Evolutionary conservation across 2,797 vertebrate genomes (phyloP).

Genomic region (Gymnothorax javanicus): DNA sequence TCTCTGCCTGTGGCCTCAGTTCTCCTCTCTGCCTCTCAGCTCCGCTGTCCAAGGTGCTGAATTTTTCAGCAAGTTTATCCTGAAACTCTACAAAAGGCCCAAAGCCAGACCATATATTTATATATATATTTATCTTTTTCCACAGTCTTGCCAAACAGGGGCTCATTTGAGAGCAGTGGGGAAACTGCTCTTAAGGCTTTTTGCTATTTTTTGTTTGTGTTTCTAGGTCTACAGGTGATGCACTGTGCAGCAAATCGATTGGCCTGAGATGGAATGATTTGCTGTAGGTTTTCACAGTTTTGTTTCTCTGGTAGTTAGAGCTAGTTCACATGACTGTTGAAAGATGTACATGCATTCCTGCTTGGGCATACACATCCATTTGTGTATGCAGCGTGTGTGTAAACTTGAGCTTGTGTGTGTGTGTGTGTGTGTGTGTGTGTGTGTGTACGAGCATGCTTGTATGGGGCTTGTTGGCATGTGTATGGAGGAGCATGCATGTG

Average conservation of each 20-base stretch:
- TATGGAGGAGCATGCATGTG: not conserved
- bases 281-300: not conserved
- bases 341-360: too few species aligned
- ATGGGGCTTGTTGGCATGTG: not conserved
- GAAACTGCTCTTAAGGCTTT: not conserved
- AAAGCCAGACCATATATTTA: not conserved
- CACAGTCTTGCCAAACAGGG: not conserved
- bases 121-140: not conserved
- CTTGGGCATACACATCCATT: too few species aligned
- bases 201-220: not conserved
- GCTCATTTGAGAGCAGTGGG: not conserved
- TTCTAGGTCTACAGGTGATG: not conserved
- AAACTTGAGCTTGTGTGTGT: too few species aligned
- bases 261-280: not conserved
- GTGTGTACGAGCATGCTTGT: too few species aligned
- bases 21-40: not conserved
- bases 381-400: too few species aligned
- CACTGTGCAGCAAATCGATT: not conserved
- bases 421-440: too few species aligned
- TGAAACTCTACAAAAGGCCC: not conserved
- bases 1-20: not conserved
- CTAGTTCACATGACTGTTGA: too few species aligned
- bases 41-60: slow-evolving; percentile 19
- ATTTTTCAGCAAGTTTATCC: slow-evolving; percentile 1
- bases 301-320: not conserved